phyloP scores from a whole-genome alignment of 92 coral and sea anemone genomes.

The Bergia puertoricense region DNA sequence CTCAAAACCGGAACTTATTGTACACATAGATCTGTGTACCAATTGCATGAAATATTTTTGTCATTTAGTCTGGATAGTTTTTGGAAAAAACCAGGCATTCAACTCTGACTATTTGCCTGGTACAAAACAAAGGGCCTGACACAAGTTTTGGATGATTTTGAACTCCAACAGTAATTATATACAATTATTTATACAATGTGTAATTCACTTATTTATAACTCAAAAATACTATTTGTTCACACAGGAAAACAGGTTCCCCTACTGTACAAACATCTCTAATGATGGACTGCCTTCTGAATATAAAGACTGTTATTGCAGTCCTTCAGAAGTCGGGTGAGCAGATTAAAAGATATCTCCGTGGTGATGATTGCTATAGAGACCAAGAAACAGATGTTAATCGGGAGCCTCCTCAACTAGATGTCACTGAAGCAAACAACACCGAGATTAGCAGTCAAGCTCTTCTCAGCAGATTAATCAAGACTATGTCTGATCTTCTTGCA shows the following conservation, averaged over 20 bases:
- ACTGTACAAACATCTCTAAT: constrained; percentile 52
- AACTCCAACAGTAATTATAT: constrained; percentile 1
- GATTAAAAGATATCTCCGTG: neutral
- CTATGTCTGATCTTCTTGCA: constrained; percentile 13
- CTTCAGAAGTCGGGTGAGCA: constrained; percentile 45
- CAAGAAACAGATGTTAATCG: neutral
- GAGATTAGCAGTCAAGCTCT: neutral
- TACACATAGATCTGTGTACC: no score
- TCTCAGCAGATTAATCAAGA: neutral
- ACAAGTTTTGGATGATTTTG: neutral
- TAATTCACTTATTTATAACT: no score
- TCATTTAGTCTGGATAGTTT: neutral
- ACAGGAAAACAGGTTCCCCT: constrained; percentile 45
- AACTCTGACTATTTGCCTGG: no score
- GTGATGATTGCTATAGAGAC: constrained; percentile 5
- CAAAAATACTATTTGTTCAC: neutral
- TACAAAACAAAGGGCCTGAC: neutral
- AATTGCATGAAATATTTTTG: neutral
- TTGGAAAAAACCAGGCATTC: no score
- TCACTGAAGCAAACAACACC: neutral
- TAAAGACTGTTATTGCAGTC: constrained; percentile 53
- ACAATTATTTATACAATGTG: no score
- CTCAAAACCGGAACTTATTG: no score
- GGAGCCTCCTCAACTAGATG: neutral
- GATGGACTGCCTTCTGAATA: constrained; percentile 62